phyloP scores from a whole-genome alignment of 1,140 invertebrate species.

The Bombus confusus region DNA sequence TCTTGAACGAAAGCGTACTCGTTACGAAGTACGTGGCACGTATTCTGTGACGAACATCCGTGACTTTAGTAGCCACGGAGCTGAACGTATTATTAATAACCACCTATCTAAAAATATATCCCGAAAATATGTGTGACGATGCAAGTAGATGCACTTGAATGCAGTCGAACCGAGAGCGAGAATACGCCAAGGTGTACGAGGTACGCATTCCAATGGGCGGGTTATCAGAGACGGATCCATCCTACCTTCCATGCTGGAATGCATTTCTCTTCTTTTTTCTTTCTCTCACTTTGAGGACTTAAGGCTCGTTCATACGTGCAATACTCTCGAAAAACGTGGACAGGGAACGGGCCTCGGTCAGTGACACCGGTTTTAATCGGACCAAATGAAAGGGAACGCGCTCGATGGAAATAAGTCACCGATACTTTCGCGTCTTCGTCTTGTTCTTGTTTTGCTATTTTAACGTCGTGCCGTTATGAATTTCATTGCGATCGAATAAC shows the following conservation, averaged over 20 bases:
- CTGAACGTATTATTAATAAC: slow-evolving; percentile 28
- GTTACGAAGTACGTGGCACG: neutral
- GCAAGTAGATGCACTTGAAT: slow-evolving; percentile 58
- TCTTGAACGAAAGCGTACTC: neutral
- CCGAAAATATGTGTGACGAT: slow-evolving; percentile 51
- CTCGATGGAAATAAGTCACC: slow-evolving; percentile 48
- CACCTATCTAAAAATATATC: slow-evolving; percentile 59
- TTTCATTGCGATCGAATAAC: neutral
- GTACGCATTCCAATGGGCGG: slow-evolving; percentile 80
- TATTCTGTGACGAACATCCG: neutral
- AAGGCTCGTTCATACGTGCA: slow-evolving; percentile 65
- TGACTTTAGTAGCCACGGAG: neutral
- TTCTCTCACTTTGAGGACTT: slow-evolving; percentile 55
- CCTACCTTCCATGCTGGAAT: slow-evolving; percentile 75
- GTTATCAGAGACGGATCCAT: slow-evolving; percentile 79
- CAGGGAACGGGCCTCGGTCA: slow-evolving; percentile 41
- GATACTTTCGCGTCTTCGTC: slow-evolving; percentile 36
- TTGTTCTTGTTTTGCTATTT: neutral
- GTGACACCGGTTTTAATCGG: slow-evolving; percentile 51
- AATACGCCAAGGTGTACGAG: slow-evolving; percentile 77
- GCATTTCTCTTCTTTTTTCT: slow-evolving; percentile 58
- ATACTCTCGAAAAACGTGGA: slow-evolving; percentile 53
- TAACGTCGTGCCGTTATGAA: neutral
- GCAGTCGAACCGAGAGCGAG: slow-evolving; percentile 65
- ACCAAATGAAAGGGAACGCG: slow-evolving; percentile 48